Conservation (phyloP, 2,113 vertebrate species). For the Gorsachius goisagi region DNA sequence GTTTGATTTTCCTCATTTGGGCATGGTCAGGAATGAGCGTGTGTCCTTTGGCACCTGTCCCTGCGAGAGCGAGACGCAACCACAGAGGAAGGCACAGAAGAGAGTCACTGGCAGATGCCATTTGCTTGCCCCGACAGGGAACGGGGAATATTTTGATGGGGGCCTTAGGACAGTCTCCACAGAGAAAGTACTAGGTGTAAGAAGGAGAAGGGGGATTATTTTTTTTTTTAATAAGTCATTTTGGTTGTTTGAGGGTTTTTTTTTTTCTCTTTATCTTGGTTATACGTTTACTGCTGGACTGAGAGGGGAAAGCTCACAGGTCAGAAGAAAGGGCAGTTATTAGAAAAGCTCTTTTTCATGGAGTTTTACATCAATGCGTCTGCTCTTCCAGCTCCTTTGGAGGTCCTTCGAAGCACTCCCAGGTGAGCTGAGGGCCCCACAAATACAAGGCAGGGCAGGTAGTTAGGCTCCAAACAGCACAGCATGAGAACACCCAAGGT, state of each 20-base stretch:
- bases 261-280: not conserved
- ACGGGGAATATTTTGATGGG: not conserved
- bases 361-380: not conserved
- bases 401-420: not conserved
- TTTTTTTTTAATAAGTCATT: not conserved
- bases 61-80: rapidly evolving
- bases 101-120: not conserved
- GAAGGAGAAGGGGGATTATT: not conserved
- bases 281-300: not conserved
- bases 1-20: not conserved
- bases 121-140: not conserved
- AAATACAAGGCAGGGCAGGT: not conserved
- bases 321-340: not conserved
- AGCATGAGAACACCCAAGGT: not conserved
- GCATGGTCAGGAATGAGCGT: not conserved
- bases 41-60: not conserved
- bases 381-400: not conserved
- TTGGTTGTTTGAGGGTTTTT: not conserved
- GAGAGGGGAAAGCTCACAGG: not conserved
- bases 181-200: not conserved
- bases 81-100: not conserved
- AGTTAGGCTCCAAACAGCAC: not conserved
- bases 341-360: not conserved
- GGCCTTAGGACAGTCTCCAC: not conserved
- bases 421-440: not conserved